These are phyloP conservation scores for Polia nebulosa DNA, from an alignment of 2,888 invertebrate genomes.

Conservation along the genomic window DNA sequence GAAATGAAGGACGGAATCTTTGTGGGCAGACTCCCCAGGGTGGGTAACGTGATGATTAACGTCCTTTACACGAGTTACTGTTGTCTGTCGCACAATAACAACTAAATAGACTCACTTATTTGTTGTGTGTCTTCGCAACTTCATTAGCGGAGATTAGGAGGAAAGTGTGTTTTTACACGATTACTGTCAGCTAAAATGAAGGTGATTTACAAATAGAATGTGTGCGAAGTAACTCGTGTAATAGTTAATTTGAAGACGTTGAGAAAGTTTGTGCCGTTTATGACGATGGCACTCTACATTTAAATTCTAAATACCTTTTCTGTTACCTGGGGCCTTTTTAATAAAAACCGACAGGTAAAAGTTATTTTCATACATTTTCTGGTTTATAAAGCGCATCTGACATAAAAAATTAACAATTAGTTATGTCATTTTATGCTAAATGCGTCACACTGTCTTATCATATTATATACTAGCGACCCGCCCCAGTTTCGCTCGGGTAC, in stretches of 20 bases:
- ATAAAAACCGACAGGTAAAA: background rate
- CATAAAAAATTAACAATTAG: background rate
- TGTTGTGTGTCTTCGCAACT: slow-evolving; percentile 61
- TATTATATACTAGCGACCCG: no score
- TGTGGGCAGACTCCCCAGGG: slow-evolving; percentile 70
- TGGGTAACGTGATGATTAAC: slow-evolving; percentile 79
- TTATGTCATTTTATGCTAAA: background rate
- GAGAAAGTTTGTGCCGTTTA: background rate
- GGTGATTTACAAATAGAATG: slow-evolving; percentile 22
- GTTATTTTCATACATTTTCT: background rate
- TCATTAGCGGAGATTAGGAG: slow-evolving; percentile 67
- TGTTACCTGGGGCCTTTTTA: background rate
- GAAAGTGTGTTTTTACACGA: slow-evolving; percentile 55
- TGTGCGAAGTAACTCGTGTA: slow-evolving; percentile 18
- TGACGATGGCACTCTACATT: background rate
- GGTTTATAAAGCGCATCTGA: background rate
- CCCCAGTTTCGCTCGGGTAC: no score
- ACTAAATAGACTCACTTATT: slow-evolving; percentile 70
- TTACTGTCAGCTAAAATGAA: slow-evolving; percentile 27
- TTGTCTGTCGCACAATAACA: slow-evolving; percentile 73
- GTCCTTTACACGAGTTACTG: slow-evolving; percentile 76
- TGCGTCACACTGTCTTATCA: no score
- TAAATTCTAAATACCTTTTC: background rate
- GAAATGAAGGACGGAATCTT: slow-evolving; percentile 82
- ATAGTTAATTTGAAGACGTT: slow-evolving; percentile 16